These are phyloP conservation scores for Myopa tessellatipennis DNA, from an alignment of 2,888 invertebrate species.

Conservation along the genomic window DNA sequence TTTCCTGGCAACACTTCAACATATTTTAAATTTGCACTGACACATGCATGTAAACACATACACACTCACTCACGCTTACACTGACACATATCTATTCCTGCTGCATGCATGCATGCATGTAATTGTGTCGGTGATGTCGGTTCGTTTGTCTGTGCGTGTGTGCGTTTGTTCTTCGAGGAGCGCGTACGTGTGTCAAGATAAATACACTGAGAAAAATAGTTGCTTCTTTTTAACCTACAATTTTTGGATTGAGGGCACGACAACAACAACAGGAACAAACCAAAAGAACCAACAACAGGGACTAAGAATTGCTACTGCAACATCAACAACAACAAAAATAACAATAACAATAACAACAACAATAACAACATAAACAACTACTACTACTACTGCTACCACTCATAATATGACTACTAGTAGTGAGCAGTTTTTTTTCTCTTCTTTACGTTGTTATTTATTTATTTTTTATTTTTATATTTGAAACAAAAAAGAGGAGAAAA, in stretches of 20 bases:
- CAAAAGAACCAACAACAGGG: no score
- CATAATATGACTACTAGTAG: no score
- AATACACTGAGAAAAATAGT: slow-evolving; percentile 2
- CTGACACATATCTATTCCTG: background rate
- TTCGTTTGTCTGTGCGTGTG: background rate
- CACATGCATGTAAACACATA: background rate
- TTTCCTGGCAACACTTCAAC: slow-evolving; percentile 23
- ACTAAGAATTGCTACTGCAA: no score
- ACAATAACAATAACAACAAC: background rate
- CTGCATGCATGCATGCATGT: background rate
- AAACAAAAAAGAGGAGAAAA: no score
- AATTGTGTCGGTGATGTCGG: slow-evolving; percentile 4
- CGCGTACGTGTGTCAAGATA: background rate
- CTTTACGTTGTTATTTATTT: no score
- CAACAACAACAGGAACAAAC: no score
- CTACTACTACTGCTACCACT: slow-evolving; percentile 1
- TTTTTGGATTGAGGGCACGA: slow-evolving; percentile 3
- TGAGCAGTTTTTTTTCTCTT: no score
- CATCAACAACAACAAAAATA: no score
- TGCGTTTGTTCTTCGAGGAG: background rate
- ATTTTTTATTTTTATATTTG: background rate
- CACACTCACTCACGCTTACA: background rate
- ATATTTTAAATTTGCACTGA: slow-evolving; percentile 19
- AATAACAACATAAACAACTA: no score
- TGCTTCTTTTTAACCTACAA: background rate